Base-by-base conservation (phyloP, 2,113 vertebrate species). In the Xiphias gladius region DNA sequence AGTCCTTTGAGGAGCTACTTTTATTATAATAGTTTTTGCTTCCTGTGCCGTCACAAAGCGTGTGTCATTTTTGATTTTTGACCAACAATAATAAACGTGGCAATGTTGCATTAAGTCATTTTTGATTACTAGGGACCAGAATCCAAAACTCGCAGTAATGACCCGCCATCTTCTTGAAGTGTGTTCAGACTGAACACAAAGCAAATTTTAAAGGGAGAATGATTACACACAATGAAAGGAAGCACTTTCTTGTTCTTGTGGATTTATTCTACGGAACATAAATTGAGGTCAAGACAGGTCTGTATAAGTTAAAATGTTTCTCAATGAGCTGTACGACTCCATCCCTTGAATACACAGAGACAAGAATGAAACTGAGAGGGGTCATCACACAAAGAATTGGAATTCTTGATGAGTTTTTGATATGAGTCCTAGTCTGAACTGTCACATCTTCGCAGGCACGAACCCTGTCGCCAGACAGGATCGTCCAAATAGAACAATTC, bases 1-100 rank as follows among this genome's bases (percentile, higher is more conserved):
- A 41, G 7, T 76, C 54, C 67, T 82, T 79, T 69, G 54, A 82
- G n/a, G 52, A 85, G 48, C 62, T 24, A 22, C 63, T 82, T 80
- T 73, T 16, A 48, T 82, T 61, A 54, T 39, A 41, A 77, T 20
- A 37, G 12, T 20, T 30, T 73, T 63, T 63, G 62, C 65, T 66
- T 26, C 59, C 16, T 66, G 37, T 58, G 48, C 78, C 46, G 3
- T 1, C 9, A 16, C 32, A n/a, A 59, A 55, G 3, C 6, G 11
- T 30, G 22, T 54, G 3, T 11, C 0, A 24, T 54, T 54, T 68
- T 39, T 39, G n/a, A n/a, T 62, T 82, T 68, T 35, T 75, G n/a
- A n/a, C n/a, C n/a, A n/a, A n/a, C n/a, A 62, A 20, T 26, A 55
- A 66, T 4, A 46, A 58, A 58, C 12, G 17, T 11, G 5, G 41